Percentiles rank a stretch among this genome's conserved stretches.
Evolutionary conservation across 1,140 invertebrate genomes (phyloP).

Genomic region (Elymnias hypermnestra): DNA sequence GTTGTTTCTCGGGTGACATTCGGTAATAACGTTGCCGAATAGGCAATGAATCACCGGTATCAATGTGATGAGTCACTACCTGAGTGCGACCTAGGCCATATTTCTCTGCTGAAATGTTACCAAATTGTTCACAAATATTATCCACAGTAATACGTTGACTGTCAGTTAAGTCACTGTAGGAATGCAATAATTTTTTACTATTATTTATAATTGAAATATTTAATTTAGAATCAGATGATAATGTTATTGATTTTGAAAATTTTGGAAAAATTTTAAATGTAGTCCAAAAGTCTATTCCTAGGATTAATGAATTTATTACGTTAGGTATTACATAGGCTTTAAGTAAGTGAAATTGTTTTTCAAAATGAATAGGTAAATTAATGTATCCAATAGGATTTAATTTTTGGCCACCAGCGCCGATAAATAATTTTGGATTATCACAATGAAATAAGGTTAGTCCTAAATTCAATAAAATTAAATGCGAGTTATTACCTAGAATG

Average conservation of each 20-base stretch:
- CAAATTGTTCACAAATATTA: slow-evolving; percentile 12
- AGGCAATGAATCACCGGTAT: background rate
- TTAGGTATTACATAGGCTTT: slow-evolving; percentile 16
- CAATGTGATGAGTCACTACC: too few species aligned
- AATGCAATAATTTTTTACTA: background rate
- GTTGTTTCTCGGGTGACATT: slow-evolving; percentile 25
- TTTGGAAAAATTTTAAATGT: slow-evolving; percentile 13
- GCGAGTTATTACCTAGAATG: too few species aligned
- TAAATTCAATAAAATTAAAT: too few species aligned
- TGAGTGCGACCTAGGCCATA: too few species aligned
- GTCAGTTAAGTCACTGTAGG: slow-evolving; percentile 1
- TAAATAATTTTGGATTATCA: too few species aligned
- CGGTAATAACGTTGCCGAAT: slow-evolving; percentile 12
- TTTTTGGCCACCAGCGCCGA: too few species aligned
- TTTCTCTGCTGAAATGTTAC: too few species aligned
- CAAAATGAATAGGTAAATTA: too few species aligned
- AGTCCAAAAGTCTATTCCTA: slow-evolving; percentile 25
- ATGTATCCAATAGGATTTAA: too few species aligned
- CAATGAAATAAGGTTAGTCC: too few species aligned
- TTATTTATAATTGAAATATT: background rate
- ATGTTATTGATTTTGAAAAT: background rate
- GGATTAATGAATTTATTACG: slow-evolving; percentile 11
- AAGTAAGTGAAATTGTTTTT: slow-evolving; percentile 9
- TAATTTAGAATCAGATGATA: background rate
- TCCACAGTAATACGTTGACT: slow-evolving; percentile 3